These are phyloP conservation scores for Agrotis exclamationis DNA, from an alignment of 2,888 invertebrate genomes.

Conservation along the genomic window DNA sequence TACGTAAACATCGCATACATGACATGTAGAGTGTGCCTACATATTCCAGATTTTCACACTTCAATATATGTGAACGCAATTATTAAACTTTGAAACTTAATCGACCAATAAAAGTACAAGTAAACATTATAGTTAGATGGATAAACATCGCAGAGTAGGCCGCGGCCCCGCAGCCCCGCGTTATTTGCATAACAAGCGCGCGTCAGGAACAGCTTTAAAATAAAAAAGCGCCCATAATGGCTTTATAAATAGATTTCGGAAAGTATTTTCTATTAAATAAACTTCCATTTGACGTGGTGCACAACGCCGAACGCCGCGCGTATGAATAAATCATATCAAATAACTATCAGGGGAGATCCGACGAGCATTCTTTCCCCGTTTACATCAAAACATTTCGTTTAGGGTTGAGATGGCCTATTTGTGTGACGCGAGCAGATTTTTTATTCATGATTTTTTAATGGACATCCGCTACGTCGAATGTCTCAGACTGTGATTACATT, in stretches of 20 bases:
- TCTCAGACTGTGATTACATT: constrained; percentile 51
- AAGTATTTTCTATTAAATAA: constrained; percentile 90
- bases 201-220: constrained; percentile 85
- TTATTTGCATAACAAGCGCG: constrained; percentile 86
- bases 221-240: constrained; percentile 84
- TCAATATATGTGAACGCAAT: constrained; percentile 39
- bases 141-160: constrained; percentile 73
- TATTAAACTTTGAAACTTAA: constrained; percentile 66
- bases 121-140: constrained; percentile 77
- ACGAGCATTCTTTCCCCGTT: constrained; percentile 81
- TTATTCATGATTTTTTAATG: constrained; percentile 80
- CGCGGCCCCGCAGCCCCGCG: constrained; percentile 72
- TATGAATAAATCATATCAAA: constrained; percentile 94
- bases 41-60: neutral
- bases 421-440: constrained; percentile 77
- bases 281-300: constrained; percentile 87
- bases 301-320: constrained; percentile 77
- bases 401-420: constrained; percentile 79
- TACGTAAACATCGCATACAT: neutral
- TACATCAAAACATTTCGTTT: constrained; percentile 83
- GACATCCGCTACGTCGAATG: constrained; percentile 65
- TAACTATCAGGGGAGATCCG: constrained; percentile 92
- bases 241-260: constrained; percentile 90
- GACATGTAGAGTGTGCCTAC: neutral
- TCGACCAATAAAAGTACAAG: constrained; percentile 72